Conservation (phyloP, 2,888 invertebrate species). For the Chymomyza fuscimana region DNA sequence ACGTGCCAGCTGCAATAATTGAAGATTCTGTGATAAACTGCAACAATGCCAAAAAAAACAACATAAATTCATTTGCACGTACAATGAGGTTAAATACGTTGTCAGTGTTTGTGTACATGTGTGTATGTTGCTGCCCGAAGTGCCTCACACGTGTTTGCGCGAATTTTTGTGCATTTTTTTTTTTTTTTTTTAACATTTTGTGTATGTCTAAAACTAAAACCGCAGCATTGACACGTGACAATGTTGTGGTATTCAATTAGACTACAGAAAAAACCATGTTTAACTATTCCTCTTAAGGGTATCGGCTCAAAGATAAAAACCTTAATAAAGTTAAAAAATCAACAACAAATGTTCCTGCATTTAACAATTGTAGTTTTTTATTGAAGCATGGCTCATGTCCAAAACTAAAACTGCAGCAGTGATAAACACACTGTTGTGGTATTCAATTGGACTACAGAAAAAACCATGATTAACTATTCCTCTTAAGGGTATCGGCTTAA, state of each 20-base stretch:
- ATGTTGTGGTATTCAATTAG: constrained; percentile 66
- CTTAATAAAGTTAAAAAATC: constrained; percentile 64
- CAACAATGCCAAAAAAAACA: constrained; percentile 14
- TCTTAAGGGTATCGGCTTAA: constrained; percentile 69
- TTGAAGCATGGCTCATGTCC: constrained; percentile 26
- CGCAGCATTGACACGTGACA: constrained; percentile 30
- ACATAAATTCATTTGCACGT: constrained; percentile 20
- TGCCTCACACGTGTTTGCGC: constrained; percentile 54
- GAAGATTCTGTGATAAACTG: constrained; percentile 37
- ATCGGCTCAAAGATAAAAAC: constrained; percentile 63
- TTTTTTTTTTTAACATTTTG: background rate
- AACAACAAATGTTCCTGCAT: constrained; percentile 33
- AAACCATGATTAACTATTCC: constrained; percentile 63
- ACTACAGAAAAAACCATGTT: constrained; percentile 57
- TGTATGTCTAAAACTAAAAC: constrained; percentile 33
- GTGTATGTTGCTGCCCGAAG: constrained; percentile 30
- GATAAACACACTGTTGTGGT: constrained; percentile 45
- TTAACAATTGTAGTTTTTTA: background rate
- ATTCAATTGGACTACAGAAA: constrained; percentile 69
- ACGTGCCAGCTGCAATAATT: constrained; percentile 15
- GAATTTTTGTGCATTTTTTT: background rate
- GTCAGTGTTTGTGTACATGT: constrained; percentile 17
- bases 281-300: constrained; percentile 72
- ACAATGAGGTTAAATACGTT: constrained; percentile 65
- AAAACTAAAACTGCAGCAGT: constrained; percentile 42